Evolutionary conservation across 2,888 invertebrate species (phyloP), one percentile per base, ranked within the genome.

Genomic region (Allophyes oxyacanthae): DNA sequence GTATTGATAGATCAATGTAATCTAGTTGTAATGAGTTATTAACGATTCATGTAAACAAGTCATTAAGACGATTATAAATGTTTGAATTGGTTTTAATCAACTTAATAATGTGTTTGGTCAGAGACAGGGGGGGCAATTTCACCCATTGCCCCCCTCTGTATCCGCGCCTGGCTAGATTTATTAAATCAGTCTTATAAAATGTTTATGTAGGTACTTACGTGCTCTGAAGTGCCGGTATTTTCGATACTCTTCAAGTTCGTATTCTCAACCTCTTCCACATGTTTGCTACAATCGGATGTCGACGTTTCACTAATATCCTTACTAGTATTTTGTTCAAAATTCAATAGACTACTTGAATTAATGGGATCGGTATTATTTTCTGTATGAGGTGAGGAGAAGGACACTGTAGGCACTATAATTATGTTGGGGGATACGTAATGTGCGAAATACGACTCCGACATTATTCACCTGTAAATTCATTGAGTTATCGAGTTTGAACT

Each of bases 401-500:
- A 44, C 15, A 38, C 43, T 8, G 51, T 56, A 5, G 72, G 72
- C 48, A 68, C 60, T 57, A 84, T 79, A 10, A 79, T 65, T 41
- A 85, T 81, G 43, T 86, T 86, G 0, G 85, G 77, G 50, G 80
- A 82, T 38, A 63, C 42, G 37, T 79, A 75, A 34, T 69, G 61
- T 6, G 72, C 20, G 46, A 75, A 69, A 59, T 75, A 74, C 0
- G 36, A 37, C n/a, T 64, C 41, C 11, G 64, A 52, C 77, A 78
- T 72, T 52, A 50, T 70, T 52, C 28, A 33, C 15, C n/a, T 44
- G n/a, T 0, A 48, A 43, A 25, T 38, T 33, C 41, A 58, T 42
- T 6, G 15, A 59, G 20, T 25, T 45, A 20, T 4, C 2, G 4
- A 20, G 4, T 20, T 20, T 20, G 2, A 20, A 1, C 9, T 45